Evolutionary conservation across 2,113 vertebrate species (phyloP).

Genomic region (Vicugna pacos): DNA sequence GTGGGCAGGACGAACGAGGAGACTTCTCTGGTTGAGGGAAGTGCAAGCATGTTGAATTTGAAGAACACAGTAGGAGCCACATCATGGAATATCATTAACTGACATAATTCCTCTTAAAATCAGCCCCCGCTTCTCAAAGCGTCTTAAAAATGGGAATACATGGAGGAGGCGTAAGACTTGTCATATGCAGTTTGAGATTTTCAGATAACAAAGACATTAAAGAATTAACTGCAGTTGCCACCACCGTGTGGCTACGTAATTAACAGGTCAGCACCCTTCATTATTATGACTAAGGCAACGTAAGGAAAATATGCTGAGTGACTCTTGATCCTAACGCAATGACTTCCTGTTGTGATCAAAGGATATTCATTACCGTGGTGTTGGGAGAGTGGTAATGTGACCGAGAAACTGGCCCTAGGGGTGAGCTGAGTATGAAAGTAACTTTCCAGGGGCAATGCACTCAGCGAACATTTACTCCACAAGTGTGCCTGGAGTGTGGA

Average conservation of each 20-base stretch:
- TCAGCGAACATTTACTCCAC: neutral
- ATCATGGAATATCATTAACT: neutral
- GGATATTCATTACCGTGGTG: neutral
- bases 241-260: neutral
- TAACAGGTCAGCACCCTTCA: neutral
- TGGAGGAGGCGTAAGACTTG: neutral
- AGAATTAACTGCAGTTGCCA: neutral
- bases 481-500: neutral
- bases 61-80: neutral
- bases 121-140: neutral
- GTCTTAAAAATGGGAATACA: neutral
- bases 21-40: neutral
- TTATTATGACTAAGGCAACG: neutral
- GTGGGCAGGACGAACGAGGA: neutral
- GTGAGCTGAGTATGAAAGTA: neutral
- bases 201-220: neutral
- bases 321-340: neutral
- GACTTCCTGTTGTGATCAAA: slow-evolving; percentile 56
- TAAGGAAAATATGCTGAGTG: neutral
- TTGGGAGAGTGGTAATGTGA: neutral
- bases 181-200: neutral
- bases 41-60: neutral
- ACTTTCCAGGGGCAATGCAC: neutral
- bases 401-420: neutral
- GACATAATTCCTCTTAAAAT: neutral